phyloP scores from a whole-genome alignment of 2,888 invertebrate genomes.

The Aporophyla lueneburgensis region DNA sequence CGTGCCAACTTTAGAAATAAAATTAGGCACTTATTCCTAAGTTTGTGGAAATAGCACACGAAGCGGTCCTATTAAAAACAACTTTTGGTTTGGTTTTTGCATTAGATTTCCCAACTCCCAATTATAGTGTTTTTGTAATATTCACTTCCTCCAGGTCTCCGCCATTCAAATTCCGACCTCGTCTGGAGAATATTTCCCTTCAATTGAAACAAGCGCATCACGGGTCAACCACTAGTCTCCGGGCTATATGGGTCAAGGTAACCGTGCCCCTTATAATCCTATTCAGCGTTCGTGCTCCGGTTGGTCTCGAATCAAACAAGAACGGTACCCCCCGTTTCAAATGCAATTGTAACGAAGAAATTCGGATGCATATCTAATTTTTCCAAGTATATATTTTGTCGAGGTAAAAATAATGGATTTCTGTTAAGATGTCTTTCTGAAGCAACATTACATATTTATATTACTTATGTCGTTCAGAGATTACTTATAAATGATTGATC shows the following conservation, averaged over 20 bases:
- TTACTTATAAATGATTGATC: not conserved
- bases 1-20: constrained; percentile 36
- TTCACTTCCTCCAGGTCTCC: constrained; percentile 6
- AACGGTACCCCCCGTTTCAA: constrained; percentile 34
- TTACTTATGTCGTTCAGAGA: not conserved
- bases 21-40: constrained; percentile 24
- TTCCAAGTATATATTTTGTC: not conserved
- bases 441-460: not conserved
- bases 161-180: constrained; percentile 38
- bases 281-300: constrained; percentile 59
- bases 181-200: constrained; percentile 49
- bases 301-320: constrained; percentile 60
- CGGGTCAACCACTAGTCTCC: constrained; percentile 61
- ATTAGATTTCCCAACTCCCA: not conserved
- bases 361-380: constrained; percentile 52
- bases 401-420: not conserved
- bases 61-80: not conserved
- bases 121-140: not conserved
- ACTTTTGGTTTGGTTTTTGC: constrained; percentile 14
- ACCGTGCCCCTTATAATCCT: constrained; percentile 63
- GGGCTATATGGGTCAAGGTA: constrained; percentile 68
- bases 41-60: constrained; percentile 19
- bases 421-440: not conserved
- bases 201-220: constrained; percentile 63
- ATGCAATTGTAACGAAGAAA: constrained; percentile 55